Base-by-base conservation (phyloP, 2,797 vertebrate species). In the Micromesistius poutassou region DNA sequence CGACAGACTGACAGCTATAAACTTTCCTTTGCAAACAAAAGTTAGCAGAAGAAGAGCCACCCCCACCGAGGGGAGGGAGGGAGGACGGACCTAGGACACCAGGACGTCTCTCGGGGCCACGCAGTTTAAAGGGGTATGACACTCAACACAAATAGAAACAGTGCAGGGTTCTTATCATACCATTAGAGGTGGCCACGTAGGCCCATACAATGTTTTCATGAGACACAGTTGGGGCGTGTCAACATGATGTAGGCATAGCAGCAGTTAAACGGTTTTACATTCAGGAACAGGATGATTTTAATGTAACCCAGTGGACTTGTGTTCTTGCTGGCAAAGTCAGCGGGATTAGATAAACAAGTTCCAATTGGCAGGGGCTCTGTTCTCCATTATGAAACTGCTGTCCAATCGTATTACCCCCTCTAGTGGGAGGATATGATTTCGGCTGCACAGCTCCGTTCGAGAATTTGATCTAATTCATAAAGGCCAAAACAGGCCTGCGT, bases 41-140 rank as follows among this genome's bases (percentile, higher is more conserved):
- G 83, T 94, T 90, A 74, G 81, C 76, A 14, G 42, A 71, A 83
- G 88, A 87, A 83, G 93, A 93, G 90, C 94, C 93, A 93, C 93
- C 93, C 38, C 55, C 30, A 91, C 85, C 81, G 85, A 88, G 91
- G 94, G 62, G 62, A 68, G 25, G 62, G 93, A 87, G 93, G 93
- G 46, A 55, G 46, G 55, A 25, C 87, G 93, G 93, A 92, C 88
- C 87, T 88, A 74, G 76, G 86, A 89, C 89, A 92, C 91, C 89
- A 79, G 88, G 76, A 80, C 73, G 82, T 87, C 80, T 87, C 73
- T 81, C 81, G 68, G 5, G 81, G 80, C 74, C 84, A 6, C 74
- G 19, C 36, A 70, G 81, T 87, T 91, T 91, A 92, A 92, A 91
- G 91, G 91, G 88, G 88, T 89, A 90, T n/a, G 84, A 82, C 76